phyloP scores from a whole-genome alignment of 1,140 invertebrate genomes.

The Acromyrmex charruanus region DNA sequence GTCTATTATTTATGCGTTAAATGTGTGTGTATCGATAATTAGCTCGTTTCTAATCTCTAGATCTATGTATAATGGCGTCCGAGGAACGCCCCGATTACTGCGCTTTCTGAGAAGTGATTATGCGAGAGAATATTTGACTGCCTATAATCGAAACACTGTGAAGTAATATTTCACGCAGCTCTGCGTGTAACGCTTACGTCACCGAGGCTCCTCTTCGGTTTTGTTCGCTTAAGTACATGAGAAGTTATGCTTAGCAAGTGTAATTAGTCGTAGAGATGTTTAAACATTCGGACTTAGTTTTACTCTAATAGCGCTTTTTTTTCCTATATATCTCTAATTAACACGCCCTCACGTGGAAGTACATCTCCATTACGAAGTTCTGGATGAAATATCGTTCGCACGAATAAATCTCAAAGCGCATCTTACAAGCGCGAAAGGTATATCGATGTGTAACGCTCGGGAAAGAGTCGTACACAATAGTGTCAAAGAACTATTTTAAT shows the following conservation, averaged over 20 bases:
- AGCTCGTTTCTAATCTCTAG: constrained; percentile 56
- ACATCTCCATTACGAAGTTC: constrained; percentile 64
- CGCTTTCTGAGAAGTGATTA: constrained; percentile 61
- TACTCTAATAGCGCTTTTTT: constrained; percentile 76
- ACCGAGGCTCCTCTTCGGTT: constrained; percentile 27
- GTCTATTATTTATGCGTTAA: constrained; percentile 56
- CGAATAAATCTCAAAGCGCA: constrained; percentile 30
- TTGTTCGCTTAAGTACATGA: constrained; percentile 75
- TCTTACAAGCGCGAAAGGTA: neutral
- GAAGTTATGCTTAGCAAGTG: constrained; percentile 74
- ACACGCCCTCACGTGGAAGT: constrained; percentile 82
- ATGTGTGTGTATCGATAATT: constrained; percentile 41
- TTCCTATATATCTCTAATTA: constrained; percentile 75
- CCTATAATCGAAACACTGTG: constrained; percentile 59
- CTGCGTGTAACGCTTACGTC: constrained; percentile 39
- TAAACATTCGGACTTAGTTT: constrained; percentile 76
- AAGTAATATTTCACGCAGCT: constrained; percentile 62
- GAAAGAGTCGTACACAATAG: neutral
- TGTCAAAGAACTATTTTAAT: constrained; percentile 11
- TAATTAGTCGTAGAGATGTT: constrained; percentile 61
- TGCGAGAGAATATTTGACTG: constrained; percentile 63
- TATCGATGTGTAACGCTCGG: constrained; percentile 6
- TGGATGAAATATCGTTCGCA: constrained; percentile 11
- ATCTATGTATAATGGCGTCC: constrained; percentile 46
- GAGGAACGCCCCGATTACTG: constrained; percentile 40